Base-by-base conservation (phyloP, 1,140 invertebrate species). In the Tyrophagus putrescentiae region DNA sequence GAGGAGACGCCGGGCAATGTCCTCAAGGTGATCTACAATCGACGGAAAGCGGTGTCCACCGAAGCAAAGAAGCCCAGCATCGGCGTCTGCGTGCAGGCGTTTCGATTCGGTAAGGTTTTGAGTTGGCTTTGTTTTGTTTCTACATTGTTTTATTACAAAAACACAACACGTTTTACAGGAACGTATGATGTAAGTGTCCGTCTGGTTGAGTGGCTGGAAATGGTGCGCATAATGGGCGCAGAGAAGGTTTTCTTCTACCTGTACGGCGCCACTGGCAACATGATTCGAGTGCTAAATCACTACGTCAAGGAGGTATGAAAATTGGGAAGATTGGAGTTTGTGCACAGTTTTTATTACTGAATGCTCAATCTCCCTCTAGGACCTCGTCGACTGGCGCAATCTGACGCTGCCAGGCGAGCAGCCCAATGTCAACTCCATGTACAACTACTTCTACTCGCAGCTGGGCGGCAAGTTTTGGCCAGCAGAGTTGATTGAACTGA, bases 1-100 rank as follows among this genome's bases (percentile, higher is more conserved):
- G 92, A 87, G 72, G 84, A 91, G 67, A 82, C 79, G n/a, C 81
- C 86, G 4, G 87, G 80, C 6, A 92, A 87, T 67, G 89, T 89
- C 72, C 72, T 92, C 18, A 73, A 83, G 3, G 84, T 93, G 1
- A 84, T 88, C 62, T 84, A 87, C 70, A 79, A 58, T 82, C 83
- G 1, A 65, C 70, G n/a, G 1, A 33, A 13, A 36, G 39, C 7
- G 9, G 28, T 9, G n/a, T 16, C 39, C 11, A 42, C 25, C n/a
- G 36, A 39, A 52, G 28, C 16, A n/a, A 18, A 60, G 33, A 60
- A 60, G 11, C 48, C 9, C 2, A 50, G 44, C 9, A 33, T 60
- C n/a, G 58, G 42, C 23, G 32, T 60, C 28, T 60, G 58, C 56
- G 58, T 60, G 16, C 42, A 60, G 11, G 58, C 42, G 33, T 36